These are phyloP conservation scores for Parapristionchus giblindavisi DNA, from an alignment of 2,888 invertebrate genomes.

Conservation along the genomic window DNA sequence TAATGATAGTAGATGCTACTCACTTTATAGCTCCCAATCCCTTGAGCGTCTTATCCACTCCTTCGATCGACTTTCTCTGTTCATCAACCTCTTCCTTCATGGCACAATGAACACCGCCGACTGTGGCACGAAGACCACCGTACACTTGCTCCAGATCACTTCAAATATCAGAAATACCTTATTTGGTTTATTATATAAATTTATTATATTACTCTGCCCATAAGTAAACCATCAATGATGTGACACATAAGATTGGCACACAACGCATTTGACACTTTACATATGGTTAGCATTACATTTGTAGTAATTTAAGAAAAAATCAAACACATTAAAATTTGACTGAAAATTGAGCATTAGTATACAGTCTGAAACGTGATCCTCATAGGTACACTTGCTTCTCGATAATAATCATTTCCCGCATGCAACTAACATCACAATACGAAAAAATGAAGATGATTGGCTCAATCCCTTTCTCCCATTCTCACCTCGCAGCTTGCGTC, in stretches of 20 bases:
- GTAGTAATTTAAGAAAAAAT: background rate
- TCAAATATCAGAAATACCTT: slow-evolving; percentile 29
- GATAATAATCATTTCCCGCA: no score
- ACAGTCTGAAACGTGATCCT: no score
- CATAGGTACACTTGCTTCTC: no score
- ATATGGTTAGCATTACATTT: no score
- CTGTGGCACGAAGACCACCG: slow-evolving; percentile 60
- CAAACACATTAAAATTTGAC: no score
- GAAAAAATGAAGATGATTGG: background rate
- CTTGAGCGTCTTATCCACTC: slow-evolving; percentile 59
- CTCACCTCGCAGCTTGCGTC: slow-evolving; percentile 60
- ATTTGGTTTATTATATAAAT: no score
- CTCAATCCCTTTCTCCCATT: background rate
- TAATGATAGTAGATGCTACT: slow-evolving; percentile 22
- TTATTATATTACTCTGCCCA: no score
- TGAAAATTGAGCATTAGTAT: no score
- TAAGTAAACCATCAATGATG: no score
- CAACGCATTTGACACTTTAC: no score
- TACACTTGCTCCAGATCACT: slow-evolving; percentile 66
- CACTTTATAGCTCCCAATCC: slow-evolving; percentile 62
- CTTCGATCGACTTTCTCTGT: slow-evolving; percentile 51
- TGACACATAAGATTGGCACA: no score
- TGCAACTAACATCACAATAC: background rate
- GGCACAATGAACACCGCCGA: slow-evolving; percentile 65
- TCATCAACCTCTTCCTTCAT: slow-evolving; percentile 60